phyloP scores from a whole-genome alignment of 1,140 invertebrate genomes.

The Hylaeus anthracinus region DNA sequence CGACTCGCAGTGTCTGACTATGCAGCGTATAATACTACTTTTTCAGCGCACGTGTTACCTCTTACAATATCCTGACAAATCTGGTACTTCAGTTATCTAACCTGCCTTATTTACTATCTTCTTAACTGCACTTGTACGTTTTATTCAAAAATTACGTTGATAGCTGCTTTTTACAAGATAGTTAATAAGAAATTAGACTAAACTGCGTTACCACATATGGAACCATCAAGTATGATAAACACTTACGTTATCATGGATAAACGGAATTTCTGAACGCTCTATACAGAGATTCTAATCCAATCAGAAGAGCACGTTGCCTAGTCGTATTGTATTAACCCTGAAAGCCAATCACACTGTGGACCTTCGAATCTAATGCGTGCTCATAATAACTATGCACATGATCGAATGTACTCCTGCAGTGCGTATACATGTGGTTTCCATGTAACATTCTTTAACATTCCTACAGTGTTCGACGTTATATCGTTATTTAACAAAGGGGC shows the following conservation, averaged over 20 bases:
- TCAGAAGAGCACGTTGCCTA: slow-evolving; percentile 17
- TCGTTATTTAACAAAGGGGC: not conserved
- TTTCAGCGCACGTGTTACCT: no score
- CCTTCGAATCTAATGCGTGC: slow-evolving; percentile 14
- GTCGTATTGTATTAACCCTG: slow-evolving; percentile 27
- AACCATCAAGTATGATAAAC: not conserved
- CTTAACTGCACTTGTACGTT: no score
- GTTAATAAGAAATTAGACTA: no score
- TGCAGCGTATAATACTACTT: no score
- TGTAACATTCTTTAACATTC: not conserved
- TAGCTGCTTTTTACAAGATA: no score
- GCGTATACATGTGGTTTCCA: not conserved
- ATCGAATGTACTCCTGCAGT: slow-evolving; percentile 12
- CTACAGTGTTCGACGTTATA: not conserved
- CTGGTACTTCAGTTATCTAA: no score
- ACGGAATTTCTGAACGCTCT: slow-evolving; percentile 1
- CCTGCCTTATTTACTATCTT: no score
- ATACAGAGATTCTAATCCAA: not conserved
- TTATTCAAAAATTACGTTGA: no score
- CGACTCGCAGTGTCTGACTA: no score
- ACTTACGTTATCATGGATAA: slow-evolving; percentile 5
- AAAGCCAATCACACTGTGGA: slow-evolving; percentile 28
- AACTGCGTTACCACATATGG: no score
- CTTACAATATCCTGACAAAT: no score
- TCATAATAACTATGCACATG: slow-evolving; percentile 21